A percentile compares a stretch with the other conserved stretches of the same genome.
These are phyloP conservation scores for Artibeus lituratus DNA, from an alignment of 2,797 vertebrate genomes.

Conservation along the genomic window DNA sequence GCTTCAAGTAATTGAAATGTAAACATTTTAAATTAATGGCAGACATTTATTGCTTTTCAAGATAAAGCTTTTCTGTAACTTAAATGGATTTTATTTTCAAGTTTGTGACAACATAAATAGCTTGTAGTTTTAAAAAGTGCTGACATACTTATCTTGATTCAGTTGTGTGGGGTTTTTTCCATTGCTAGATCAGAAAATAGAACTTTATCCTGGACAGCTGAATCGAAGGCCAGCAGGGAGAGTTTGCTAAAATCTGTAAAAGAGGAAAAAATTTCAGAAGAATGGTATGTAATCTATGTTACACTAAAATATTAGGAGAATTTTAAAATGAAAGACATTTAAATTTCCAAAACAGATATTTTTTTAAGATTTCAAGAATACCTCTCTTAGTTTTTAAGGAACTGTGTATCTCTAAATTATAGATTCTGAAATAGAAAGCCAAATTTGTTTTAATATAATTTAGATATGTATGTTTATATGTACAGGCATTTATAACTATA, in stretches of 20 bases:
- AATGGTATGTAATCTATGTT: constrained; percentile 88
- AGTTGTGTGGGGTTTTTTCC: constrained; percentile 51
- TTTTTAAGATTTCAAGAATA: constrained; percentile 39
- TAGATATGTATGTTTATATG: background rate
- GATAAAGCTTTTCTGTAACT: constrained; percentile 80
- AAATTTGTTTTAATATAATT: constrained; percentile 24
- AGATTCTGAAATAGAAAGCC: background rate
- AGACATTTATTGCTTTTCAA: constrained; percentile 83
- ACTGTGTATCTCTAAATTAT: background rate
- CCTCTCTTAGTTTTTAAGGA: constrained; percentile 28
- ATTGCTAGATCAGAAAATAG: constrained; percentile 79
- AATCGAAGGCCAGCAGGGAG: constrained; percentile 71
- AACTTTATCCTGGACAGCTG: constrained; percentile 75
- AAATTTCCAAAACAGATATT: constrained; percentile 9
- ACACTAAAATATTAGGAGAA: background rate
- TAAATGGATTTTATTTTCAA: constrained; percentile 79
- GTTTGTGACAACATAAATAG: constrained; percentile 74
- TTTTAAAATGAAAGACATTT: background rate
- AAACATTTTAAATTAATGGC: constrained; percentile 85
- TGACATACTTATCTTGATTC: constrained; percentile 63
- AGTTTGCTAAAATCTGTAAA: constrained; percentile 81
- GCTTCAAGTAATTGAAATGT: constrained; percentile 84
- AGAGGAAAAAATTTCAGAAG: constrained; percentile 91
- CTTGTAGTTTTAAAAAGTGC: constrained; percentile 69
- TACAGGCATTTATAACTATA: background rate